These are phyloP conservation scores for Oophaga sylvatica DNA, from an alignment of 2,797 vertebrate species.

Conservation along the genomic window DNA sequence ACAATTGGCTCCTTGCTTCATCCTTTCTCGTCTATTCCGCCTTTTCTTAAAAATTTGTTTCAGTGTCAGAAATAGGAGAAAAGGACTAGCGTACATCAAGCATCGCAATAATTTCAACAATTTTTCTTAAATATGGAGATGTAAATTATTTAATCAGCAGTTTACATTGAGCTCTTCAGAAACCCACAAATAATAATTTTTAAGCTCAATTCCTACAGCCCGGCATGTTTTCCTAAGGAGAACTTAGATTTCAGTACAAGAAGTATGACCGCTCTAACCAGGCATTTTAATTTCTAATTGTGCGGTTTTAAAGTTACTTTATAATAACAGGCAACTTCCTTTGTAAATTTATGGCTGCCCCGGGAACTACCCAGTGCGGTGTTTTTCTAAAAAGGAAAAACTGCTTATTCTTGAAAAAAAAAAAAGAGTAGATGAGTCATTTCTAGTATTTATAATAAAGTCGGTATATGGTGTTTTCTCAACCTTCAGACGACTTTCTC, in stretches of 20 bases:
- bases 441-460: slow-evolving; percentile 11
- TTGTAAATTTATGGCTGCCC: slow-evolving; percentile 2
- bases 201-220: background rate
- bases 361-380: background rate
- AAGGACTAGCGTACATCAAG: background rate
- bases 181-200: background rate
- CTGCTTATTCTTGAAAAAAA: background rate
- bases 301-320: slow-evolving; percentile 41
- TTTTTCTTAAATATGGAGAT: background rate
- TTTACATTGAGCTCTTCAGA: background rate
- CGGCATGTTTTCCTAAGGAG: background rate
- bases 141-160: background rate
- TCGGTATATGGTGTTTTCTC: slow-evolving; percentile 17
- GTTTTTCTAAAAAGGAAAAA: slow-evolving; percentile 22
- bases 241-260: background rate
- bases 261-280: slow-evolving; percentile 4
- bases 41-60: background rate
- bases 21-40: no score
- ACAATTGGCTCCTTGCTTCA: no score
- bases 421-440: background rate
- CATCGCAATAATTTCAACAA: background rate
- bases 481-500: background rate
- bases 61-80: background rate
- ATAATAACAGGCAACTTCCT: slow-evolving; percentile 34
- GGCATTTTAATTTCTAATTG: slow-evolving; percentile 32